phyloP scores from a whole-genome alignment of 2,113 vertebrate species.

The Willisornis vidua region DNA sequence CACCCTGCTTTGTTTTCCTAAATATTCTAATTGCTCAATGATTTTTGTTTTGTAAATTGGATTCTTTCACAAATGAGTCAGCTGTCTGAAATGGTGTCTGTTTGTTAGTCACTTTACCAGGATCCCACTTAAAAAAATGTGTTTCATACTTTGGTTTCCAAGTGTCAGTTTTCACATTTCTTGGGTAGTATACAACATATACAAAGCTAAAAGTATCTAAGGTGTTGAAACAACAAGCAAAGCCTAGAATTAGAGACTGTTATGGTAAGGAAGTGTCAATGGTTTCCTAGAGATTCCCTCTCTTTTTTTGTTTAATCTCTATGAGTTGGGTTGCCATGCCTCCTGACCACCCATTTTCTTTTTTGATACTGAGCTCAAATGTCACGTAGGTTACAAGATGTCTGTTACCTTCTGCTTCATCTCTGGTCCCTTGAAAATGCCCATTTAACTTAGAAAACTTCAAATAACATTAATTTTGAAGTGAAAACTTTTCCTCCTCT shows the following conservation, averaged over 20 bases:
- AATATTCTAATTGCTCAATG: not conserved
- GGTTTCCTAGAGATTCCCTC: not conserved
- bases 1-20: not conserved
- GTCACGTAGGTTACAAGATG: not conserved
- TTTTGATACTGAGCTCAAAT: not conserved
- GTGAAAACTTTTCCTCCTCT: not conserved
- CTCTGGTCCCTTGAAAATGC: not conserved
- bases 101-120: not conserved
- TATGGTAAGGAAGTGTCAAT: not conserved
- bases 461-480: not conserved
- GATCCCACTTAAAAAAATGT: not conserved
- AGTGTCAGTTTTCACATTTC: not conserved
- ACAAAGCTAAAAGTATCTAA: not conserved
- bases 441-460: not conserved
- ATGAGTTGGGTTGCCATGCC: not conserved
- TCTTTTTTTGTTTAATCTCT: not conserved
- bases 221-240: not conserved
- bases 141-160: not conserved
- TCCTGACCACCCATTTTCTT: not conserved
- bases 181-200: not conserved
- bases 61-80: not conserved
- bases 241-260: not conserved
- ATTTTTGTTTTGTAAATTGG: not conserved
- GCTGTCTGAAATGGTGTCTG: not conserved
- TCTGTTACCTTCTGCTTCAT: not conserved